Conservation (phyloP, 2,888 invertebrate species). For the Xiphydria camelus region DNA sequence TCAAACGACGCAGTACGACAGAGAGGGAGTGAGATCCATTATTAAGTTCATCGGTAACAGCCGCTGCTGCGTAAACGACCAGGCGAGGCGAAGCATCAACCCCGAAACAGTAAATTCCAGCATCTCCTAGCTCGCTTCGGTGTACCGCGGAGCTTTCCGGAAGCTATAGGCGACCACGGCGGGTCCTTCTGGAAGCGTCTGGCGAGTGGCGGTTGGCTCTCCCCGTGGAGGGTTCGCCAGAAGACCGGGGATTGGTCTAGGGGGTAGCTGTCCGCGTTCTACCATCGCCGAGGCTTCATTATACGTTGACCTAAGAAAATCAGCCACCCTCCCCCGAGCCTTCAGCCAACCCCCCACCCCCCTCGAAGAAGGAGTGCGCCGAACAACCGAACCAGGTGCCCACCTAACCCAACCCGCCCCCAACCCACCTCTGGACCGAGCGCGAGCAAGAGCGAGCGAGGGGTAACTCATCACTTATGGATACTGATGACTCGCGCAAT, state of each 20-base stretch:
- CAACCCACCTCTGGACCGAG: conserved; percentile 14
- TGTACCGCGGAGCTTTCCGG: too few species aligned
- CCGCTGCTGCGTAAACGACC: not conserved
- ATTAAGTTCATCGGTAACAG: conserved; percentile 5
- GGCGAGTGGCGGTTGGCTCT: conserved; percentile 37
- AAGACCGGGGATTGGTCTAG: conserved; percentile 51
- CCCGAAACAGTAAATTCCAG: too few species aligned
- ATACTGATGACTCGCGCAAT: conserved; percentile 76
- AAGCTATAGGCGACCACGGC: too few species aligned
- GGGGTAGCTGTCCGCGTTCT: conserved; percentile 40
- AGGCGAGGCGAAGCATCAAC: too few species aligned
- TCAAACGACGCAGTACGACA: too few species aligned
- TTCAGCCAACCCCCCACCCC: conserved; percentile 31
- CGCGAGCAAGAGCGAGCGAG: conserved; percentile 20
- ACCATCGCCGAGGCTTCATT: conserved; percentile 47
- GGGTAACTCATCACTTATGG: conserved; percentile 72
- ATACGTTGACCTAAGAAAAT: conserved; percentile 59
- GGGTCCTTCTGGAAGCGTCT: conserved; percentile 35
- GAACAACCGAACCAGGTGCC: conserved; percentile 54
- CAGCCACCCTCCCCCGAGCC: conserved; percentile 46
- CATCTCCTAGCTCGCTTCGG: too few species aligned
- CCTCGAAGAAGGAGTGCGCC: conserved; percentile 33
- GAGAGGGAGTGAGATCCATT: too few species aligned
- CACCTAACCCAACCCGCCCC: conserved; percentile 35
- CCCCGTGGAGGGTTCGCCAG: conserved; percentile 32